Conservation (phyloP, 2,113 vertebrate genomes). For the Gadus chalcogrammus region DNA sequence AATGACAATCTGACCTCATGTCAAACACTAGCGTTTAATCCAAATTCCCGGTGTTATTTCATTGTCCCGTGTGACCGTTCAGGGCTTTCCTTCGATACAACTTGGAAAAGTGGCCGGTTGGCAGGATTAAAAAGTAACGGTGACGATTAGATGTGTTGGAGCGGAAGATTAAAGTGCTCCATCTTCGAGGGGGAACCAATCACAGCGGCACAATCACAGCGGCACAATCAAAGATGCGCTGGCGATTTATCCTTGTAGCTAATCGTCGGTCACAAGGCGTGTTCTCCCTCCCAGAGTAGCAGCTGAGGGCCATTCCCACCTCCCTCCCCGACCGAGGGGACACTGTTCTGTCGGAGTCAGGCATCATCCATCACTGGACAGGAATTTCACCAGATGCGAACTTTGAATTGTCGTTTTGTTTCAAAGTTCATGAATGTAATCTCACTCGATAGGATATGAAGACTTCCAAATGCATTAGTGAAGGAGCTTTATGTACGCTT, state of each 20-base stretch:
- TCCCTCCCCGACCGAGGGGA: too few relatives aligned
- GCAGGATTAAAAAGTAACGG: constrained; percentile 51
- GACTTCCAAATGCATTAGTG: too few relatives aligned
- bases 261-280: too few relatives aligned
- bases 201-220: constrained; percentile 33
- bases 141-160: constrained; percentile 55
- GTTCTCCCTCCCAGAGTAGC: too few relatives aligned
- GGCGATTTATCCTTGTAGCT: constrained; percentile 50
- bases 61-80: constrained; percentile 26
- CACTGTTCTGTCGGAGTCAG: too few relatives aligned
- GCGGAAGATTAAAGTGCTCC: constrained; percentile 61
- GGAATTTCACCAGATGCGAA: too few relatives aligned
- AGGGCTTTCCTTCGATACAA: constrained; percentile 25
- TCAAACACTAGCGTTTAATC: neutral
- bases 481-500: too few relatives aligned
- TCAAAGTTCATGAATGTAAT: too few relatives aligned
- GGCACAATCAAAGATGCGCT: constrained; percentile 13
- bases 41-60: constrained; percentile 18
- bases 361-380: too few relatives aligned
- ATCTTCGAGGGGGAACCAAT: constrained; percentile 49
- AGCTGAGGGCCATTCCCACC: too few relatives aligned
- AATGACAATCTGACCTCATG: constrained; percentile 6
- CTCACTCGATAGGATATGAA: too few relatives aligned
- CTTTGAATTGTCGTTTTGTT: too few relatives aligned
- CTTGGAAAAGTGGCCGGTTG: neutral